phyloP scores from a whole-genome alignment of 1,140 invertebrate genomes.

The Apis laboriosa region DNA sequence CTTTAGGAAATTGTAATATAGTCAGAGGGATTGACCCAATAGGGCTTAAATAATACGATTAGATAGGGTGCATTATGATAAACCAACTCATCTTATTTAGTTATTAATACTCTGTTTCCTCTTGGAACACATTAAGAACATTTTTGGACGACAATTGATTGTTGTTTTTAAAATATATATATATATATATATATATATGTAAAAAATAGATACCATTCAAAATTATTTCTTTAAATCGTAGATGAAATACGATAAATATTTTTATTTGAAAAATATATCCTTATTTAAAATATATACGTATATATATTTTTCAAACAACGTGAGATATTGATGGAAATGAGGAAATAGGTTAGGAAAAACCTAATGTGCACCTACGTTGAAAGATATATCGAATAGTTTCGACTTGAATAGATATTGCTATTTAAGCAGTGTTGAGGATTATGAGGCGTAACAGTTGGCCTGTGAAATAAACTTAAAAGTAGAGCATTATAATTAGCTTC shows the following conservation, averaged over 20 bases:
- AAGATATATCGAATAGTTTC: not conserved
- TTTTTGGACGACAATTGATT: too few relatives aligned
- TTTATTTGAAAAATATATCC: too few relatives aligned
- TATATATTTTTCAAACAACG: too few relatives aligned
- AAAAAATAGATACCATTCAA: too few relatives aligned
- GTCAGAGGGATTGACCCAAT: not conserved
- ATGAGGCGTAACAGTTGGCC: not conserved
- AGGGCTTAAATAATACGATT: not conserved
- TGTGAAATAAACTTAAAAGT: not conserved
- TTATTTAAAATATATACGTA: too few relatives aligned
- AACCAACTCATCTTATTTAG: not conserved
- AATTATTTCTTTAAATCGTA: too few relatives aligned
- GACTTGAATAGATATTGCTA: not conserved
- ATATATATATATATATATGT: too few relatives aligned
- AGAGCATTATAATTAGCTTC: not conserved
- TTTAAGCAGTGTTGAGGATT: not conserved
- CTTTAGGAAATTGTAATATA: not conserved
- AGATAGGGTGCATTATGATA: not conserved
- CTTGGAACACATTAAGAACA: too few relatives aligned
- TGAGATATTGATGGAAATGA: too few relatives aligned
- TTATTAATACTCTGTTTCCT: not conserved
- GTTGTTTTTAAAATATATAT: too few relatives aligned
- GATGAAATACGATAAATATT: too few relatives aligned
- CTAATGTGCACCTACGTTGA: not conserved
- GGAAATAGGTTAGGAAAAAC: not conserved